Conservation (phyloP, 2,113 vertebrate species). For the Lycocorax pyrrhopterus region DNA sequence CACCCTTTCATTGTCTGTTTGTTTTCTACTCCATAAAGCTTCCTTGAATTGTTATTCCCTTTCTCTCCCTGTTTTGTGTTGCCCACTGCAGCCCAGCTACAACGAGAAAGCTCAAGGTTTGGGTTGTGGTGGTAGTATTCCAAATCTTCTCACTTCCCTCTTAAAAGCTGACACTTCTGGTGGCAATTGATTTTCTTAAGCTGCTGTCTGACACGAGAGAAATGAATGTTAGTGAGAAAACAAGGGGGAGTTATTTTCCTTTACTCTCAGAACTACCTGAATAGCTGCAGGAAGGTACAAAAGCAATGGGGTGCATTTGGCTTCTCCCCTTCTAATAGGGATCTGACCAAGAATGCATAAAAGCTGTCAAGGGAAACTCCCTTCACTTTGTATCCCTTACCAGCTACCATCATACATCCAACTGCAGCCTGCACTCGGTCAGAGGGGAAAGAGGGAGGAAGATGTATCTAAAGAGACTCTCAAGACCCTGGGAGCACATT, state of each 20-base stretch:
- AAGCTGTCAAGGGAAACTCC: neutral
- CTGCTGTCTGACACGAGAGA: neutral
- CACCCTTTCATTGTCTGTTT: constrained; percentile 48
- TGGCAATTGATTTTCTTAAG: constrained; percentile 1
- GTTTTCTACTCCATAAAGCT: constrained; percentile 6
- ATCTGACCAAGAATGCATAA: neutral
- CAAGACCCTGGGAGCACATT: neutral
- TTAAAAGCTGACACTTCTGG: neutral
- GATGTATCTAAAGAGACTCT: neutral
- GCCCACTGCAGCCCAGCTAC: neutral
- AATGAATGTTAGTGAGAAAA: neutral
- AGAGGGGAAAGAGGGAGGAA: neutral
- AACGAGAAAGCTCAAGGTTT: neutral
- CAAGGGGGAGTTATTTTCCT: neutral
- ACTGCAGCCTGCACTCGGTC: neutral
- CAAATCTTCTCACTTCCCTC: neutral
- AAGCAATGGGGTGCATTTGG: neutral
- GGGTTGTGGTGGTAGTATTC: neutral
- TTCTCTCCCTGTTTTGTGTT: neutral
- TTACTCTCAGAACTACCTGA: neutral
- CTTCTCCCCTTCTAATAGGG: neutral
- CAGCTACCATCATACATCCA: neutral
- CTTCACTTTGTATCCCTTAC: neutral
- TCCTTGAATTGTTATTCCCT: neutral
- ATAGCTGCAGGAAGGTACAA: neutral